Evolutionary conservation across 2,113 vertebrate genomes (phyloP).

Genomic region (Prionailurus bengalensis): DNA sequence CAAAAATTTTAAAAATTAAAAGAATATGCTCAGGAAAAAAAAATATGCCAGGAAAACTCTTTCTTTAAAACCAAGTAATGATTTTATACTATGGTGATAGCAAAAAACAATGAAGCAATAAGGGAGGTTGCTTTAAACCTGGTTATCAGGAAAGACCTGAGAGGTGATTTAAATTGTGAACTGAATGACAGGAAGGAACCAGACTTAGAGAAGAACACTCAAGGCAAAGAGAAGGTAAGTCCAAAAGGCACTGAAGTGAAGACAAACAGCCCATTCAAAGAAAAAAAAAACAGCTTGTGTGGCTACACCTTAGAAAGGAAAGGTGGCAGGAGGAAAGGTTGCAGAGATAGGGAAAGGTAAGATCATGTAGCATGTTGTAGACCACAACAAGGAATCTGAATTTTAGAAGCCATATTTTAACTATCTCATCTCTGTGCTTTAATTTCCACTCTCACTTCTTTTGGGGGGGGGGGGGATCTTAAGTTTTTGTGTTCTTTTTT

Average conservation of each 20-base stretch:
- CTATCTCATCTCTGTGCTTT: not conserved
- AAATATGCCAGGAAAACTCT: not conserved
- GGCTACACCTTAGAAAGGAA: not conserved
- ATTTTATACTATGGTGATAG: not conserved
- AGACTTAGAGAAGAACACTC: not conserved
- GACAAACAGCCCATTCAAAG: not conserved
- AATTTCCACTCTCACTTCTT: not conserved
- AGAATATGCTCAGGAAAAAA: not conserved
- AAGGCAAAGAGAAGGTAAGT: not conserved
- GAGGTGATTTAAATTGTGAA: not conserved
- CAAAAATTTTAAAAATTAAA: not conserved
- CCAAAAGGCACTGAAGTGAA: not conserved
- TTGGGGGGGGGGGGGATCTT: too few relatives aligned
- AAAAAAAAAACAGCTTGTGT: not conserved
- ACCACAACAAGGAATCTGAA: not conserved
- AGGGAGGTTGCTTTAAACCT: not conserved
- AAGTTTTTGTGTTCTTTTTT: too few relatives aligned
- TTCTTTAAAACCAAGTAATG: not conserved
- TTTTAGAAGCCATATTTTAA: conserved; percentile 16
- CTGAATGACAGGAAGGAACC: not conserved
- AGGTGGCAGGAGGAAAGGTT: not conserved
- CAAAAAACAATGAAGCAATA: not conserved
- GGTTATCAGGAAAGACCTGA: not conserved
- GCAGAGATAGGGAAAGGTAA: not conserved
- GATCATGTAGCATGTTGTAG: not conserved